Base-by-base conservation (phyloP, 23 tunicate species). In the Styela clava region DNA sequence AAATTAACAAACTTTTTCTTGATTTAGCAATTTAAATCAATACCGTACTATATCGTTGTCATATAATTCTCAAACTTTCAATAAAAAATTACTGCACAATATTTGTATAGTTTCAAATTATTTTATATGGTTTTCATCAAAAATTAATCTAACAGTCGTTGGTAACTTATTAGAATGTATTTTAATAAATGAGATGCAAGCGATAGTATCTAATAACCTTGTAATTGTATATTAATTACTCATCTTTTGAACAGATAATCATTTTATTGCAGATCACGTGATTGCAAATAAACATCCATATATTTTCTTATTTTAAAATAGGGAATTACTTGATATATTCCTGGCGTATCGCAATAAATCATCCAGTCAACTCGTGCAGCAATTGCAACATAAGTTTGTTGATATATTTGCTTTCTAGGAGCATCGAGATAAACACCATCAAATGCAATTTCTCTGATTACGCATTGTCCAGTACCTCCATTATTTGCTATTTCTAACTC, bases 301-400 rank as follows among this genome's bases (percentile, higher is more conserved):
- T n/a, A n/a, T 22, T 22, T 23, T 0, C 0, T 61, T 0, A 61
- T 21, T 61, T 61, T 0, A 5, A 12, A 44, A 5, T 18, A 16
- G 19, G 30, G 71, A 16, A 29, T 67, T 1, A 25, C 71, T 0
- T 67, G 23, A 24, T 67, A 67, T 0, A 24, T 18, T 67, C 71
- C 71, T 18, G 0, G 0, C 22, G 30, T 29, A 22, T 27, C 31
- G 71, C 71, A 67, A 67, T 18, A 67, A 16, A 67, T 67, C 71
- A 67, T 25, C 24, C 71, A 67, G 24, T 67, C 71, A 16, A 67
- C 71, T 16, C 71, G 22, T 0, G 71, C 71, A 16, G 23, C 71
- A 67, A 67, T 24, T 18, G 71, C 22, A 29, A 67, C 71, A 22
- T 67, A 67, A 67, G 71, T 25, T 67, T 67, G 71, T 25, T 24